Conservation (phyloP, 2,113 vertebrate species). For the Triplophysa tibetana region DNA sequence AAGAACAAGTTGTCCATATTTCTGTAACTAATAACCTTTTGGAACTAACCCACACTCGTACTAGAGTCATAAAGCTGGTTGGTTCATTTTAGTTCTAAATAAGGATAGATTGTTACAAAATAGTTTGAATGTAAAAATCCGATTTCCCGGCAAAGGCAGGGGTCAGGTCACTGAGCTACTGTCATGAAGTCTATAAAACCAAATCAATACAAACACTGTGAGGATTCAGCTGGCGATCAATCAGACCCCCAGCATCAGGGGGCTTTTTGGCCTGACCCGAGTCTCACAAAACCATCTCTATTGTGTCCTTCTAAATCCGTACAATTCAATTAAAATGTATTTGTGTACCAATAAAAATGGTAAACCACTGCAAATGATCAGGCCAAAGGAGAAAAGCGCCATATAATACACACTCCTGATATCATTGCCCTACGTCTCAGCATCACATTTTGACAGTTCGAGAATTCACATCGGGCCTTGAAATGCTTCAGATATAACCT, state of each 20-base stretch:
- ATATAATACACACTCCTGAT: too few relatives aligned
- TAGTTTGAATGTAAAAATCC: background rate
- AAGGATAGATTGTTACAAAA: background rate
- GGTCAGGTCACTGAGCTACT: conserved; percentile 20
- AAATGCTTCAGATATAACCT: background rate
- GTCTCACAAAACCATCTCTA: background rate
- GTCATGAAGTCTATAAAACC: conserved; percentile 24
- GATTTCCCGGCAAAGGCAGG: background rate
- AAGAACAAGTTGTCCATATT: background rate
- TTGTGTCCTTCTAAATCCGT: background rate
- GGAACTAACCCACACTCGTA: background rate
- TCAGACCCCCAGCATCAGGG: conserved; percentile 6
- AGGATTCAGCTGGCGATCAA: conserved; percentile 13
- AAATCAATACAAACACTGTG: conserved; percentile 25
- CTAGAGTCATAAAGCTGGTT: background rate
- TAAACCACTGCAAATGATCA: too few relatives aligned
- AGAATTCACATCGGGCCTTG: background rate
- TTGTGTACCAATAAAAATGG: too few relatives aligned
- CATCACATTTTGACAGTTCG: background rate
- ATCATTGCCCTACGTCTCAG: too few relatives aligned
- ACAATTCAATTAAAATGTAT: too few relatives aligned
- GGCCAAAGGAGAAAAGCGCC: too few relatives aligned
- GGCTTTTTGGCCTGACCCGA: background rate
- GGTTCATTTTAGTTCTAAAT: background rate
- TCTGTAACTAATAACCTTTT: background rate